Evolutionary conservation across 2,797 vertebrate genomes (phyloP).

Genomic region (Yasuhikotakia modesta): DNA sequence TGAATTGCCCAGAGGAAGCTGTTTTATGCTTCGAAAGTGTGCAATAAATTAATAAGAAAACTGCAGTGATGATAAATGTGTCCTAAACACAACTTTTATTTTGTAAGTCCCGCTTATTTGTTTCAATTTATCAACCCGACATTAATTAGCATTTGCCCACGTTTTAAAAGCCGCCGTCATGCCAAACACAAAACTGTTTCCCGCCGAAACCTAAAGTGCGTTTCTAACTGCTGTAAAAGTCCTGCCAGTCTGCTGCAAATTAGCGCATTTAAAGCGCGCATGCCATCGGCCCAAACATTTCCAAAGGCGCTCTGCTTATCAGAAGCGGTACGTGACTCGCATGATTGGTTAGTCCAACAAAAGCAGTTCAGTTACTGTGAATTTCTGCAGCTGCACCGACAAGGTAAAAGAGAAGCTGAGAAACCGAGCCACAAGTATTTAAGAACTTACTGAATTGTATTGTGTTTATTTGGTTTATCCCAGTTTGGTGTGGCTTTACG

Average conservation of each 20-base stretch:
- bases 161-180: constrained; percentile 28
- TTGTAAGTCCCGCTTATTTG: constrained; percentile 22
- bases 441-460: constrained; percentile 51
- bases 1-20: background rate
- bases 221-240: constrained; percentile 76
- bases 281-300: constrained; percentile 70
- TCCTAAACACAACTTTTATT: constrained; percentile 9
- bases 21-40: background rate
- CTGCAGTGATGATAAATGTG: constrained; percentile 17
- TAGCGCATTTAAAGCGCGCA: constrained; percentile 72
- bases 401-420: constrained; percentile 74
- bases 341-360: constrained; percentile 73
- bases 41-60: constrained; percentile 13
- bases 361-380: constrained; percentile 60
- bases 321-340: constrained; percentile 75
- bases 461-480: no score
- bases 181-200: constrained; percentile 56
- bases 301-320: constrained; percentile 77
- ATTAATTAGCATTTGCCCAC: constrained; percentile 27
- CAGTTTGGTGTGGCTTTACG: no score
- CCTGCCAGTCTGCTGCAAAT: constrained; percentile 74
- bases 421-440: constrained; percentile 60
- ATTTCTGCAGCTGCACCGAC: constrained; percentile 62
- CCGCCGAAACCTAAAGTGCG: constrained; percentile 73
- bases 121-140: constrained; percentile 24